Evolutionary conservation across 2,797 vertebrate genomes (phyloP), one percentile per base, ranked within the genome.

Genomic region (Hylomyscus alleni): DNA sequence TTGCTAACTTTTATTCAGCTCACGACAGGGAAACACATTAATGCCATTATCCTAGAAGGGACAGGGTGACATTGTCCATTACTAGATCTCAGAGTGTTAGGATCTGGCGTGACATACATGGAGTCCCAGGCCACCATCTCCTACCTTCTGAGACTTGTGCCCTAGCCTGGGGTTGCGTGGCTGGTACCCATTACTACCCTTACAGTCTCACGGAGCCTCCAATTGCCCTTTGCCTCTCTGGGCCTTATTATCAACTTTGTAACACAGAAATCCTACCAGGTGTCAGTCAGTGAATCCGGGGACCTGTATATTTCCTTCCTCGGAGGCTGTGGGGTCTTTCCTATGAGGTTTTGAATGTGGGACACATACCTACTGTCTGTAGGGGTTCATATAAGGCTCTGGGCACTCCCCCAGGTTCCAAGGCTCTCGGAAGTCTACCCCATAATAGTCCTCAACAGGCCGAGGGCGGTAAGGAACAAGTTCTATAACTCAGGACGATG

Each of bases 341-440:
- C 73, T 75, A 58, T 0, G 26, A 52, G 76, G 89, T 60, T 34
- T 56, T 6, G 50, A 15, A 22, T 0, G 0, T 3, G 17, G 15
- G n/a, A 40, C 19, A 47, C 76, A 4, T 65, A 44, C 19, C 50
- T 29, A 0, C 56, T 29, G 31, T 54, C 80, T 8, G 3, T 4
- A 26, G 12, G 40, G 65, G 72, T 14, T 56, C 80, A 1, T 0
- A 0, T 3, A 1, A 0, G 0, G 19, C 2, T 58, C 76, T 50
- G 37, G 14, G 4, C 19, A 0, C 15, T 22, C 3, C 15, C 26
- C 50, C 1, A 3, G 50, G n/a, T 50, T 31, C 88, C 73, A 14
- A n/a, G 44, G 6, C 15, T 13, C 77, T 77, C 22, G 3, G 10
- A 37, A 69, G 8, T 56, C 54, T 54, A 40, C 84, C 20, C n/a